Base-by-base conservation (phyloP, 1,140 invertebrate genomes). In the Meloidogyne hapla region DNA sequence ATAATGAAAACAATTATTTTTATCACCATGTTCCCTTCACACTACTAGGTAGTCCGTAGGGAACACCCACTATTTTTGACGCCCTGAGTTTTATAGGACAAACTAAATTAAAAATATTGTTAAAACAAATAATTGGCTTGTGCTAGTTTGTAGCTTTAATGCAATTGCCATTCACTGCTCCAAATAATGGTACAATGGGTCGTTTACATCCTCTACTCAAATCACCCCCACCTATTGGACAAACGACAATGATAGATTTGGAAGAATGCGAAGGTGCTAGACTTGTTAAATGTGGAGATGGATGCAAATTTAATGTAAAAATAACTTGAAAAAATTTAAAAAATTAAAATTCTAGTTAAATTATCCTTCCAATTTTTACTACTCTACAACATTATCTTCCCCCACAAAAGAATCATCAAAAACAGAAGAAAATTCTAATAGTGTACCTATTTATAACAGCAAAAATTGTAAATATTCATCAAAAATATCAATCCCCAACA, bases 151-250 rank as follows among this genome's bases (percentile, higher is more conserved):
- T 45, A 85, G 83, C 82, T 69, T 48, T 84, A 23, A 83, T 84
- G 79, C 77, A 78, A 66, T 71, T 84, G 38, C 75, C 83, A n/a
- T 66, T 68, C 18, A 40, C 69, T 68, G 23, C 84, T 75, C 62
- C 33, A 63, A 84, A 81, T 48, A 84, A 84, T 69, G 83, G 83
- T 62, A 84, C 83, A 2, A 56, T n/a, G 13, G 83, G 83, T 9
- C 21, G 42, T n/a, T 42, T 84, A 26, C 69, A 84, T 74, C 25
- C 73, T 5, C 63, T 86, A 15, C 69, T 84, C 15, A 73, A 75
- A 62, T 74, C 74, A 26, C 82, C 83, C 23, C 82, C 82, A 13
- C 45, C 65, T 25, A 72, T 74, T 42, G 75, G 73, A 13, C 18
- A 70, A 15, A 40, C 76, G 28, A 38, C 42, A 40, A 56, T 67